These are phyloP conservation scores for Diabrotica balteata DNA, from an alignment of 2,888 invertebrate genomes.

Conservation along the genomic window DNA sequence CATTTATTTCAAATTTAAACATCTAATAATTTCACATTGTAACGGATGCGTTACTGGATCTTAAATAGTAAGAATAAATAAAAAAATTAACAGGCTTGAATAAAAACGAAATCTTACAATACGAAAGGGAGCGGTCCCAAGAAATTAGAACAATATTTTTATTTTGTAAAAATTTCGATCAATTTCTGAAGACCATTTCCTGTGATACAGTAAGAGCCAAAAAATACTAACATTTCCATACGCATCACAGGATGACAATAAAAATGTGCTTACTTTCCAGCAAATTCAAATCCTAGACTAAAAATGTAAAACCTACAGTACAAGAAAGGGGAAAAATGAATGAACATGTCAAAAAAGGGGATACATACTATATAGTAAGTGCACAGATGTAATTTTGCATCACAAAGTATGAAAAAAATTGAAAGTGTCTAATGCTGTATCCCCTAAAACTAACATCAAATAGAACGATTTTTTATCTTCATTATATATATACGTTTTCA, in stretches of 20 bases:
- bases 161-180: conserved; percentile 10
- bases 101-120: conserved; percentile 35
- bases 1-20: conserved; percentile 61
- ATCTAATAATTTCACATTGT: conserved; percentile 58
- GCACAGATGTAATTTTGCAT: conserved; percentile 54
- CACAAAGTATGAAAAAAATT: conserved; percentile 59
- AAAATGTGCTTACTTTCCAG: conserved; percentile 30
- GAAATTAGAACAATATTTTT: conserved; percentile 14
- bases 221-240: conserved; percentile 27
- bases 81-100: conserved; percentile 37
- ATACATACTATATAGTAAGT: conserved; percentile 51
- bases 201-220: conserved; percentile 20
- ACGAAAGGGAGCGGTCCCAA: conserved; percentile 4
- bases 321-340: conserved; percentile 38
- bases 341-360: conserved; percentile 33
- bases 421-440: conserved; percentile 45
- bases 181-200: conserved; percentile 15
- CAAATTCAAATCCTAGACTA: conserved; percentile 45
- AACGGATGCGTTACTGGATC: conserved; percentile 49
- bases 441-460: conserved; percentile 52
- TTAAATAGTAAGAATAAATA: conserved; percentile 52
- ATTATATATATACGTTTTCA: conserved; percentile 54
- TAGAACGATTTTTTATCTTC: conserved; percentile 43
- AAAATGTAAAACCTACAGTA: conserved; percentile 51
- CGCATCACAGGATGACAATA: conserved; percentile 28